A percentile compares a stretch with the other conserved stretches of the same genome.
Evolutionary conservation across 2,797 vertebrate species (phyloP).

Genomic region (Oophaga sylvatica): DNA sequence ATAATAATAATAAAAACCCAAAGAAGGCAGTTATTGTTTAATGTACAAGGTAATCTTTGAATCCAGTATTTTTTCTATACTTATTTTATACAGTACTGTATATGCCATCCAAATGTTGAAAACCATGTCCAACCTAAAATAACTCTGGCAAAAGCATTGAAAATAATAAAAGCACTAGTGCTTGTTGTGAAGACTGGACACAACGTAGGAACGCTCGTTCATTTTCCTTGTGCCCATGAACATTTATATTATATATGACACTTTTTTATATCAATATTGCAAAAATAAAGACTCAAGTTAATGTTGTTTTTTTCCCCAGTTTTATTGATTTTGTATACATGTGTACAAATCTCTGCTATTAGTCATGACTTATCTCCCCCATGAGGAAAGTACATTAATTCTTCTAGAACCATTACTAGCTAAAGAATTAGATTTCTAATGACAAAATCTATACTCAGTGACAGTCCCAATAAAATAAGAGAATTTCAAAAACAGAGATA

Average conservation of each 20-base stretch:
- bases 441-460: conserved; percentile 23
- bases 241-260: conserved; percentile 11
- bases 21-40: no score
- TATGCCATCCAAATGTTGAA: background rate
- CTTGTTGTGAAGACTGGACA: conserved; percentile 5
- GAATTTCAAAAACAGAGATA: conserved; percentile 9
- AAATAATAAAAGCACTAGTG: background rate
- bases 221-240: background rate
- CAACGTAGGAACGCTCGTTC: background rate
- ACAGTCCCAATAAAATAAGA: conserved; percentile 13
- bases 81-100: background rate
- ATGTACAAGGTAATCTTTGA: background rate
- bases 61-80: background rate
- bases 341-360: background rate
- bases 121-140: background rate
- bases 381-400: conserved; percentile 26
- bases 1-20: no score
- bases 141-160: background rate
- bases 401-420: conserved; percentile 23
- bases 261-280: conserved; percentile 16
- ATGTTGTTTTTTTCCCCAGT: conserved; percentile 3
- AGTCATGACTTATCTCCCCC: conserved; percentile 2
- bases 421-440: conserved; percentile 12
- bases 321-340: conserved; percentile 26
- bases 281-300: conserved; percentile 18